These are phyloP conservation scores for Pterois miles DNA, from an alignment of 2,797 vertebrate species.

Conservation along the genomic window DNA sequence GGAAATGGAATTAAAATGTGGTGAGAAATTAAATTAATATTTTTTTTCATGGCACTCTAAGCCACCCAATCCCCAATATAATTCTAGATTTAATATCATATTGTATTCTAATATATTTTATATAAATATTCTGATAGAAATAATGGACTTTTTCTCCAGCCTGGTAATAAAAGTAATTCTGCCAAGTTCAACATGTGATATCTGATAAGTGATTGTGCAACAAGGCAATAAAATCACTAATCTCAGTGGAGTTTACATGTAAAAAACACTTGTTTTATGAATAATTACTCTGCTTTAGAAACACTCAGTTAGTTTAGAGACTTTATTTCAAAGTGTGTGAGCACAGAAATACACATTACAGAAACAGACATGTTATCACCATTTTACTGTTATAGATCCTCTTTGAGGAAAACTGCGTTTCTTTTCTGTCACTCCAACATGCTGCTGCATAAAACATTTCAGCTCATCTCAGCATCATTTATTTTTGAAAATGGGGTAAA, in stretches of 20 bases:
- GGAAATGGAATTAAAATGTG: not conserved
- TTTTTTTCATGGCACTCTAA: not conserved
- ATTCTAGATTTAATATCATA: not conserved
- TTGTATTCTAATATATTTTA: not conserved
- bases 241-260: not conserved
- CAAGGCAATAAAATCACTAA: not conserved
- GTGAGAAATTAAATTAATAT: too few species aligned
- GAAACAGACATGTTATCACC: constrained; percentile 43
- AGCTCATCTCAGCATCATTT: not conserved
- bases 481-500: constrained; percentile 25
- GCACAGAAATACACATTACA: constrained; percentile 69
- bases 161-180: too few species aligned
- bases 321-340: constrained; percentile 78
- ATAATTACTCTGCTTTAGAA: not conserved
- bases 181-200: too few species aligned
- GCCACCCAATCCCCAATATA: not conserved
- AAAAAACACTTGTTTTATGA: not conserved
- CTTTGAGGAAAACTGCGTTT: constrained; percentile 76
- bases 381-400: constrained; percentile 51
- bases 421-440: constrained; percentile 43
- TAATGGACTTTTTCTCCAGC: too few species aligned
- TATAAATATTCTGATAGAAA: not conserved
- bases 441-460: constrained; percentile 18
- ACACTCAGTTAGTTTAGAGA: constrained; percentile 52
- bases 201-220: not conserved